phyloP scores from a whole-genome alignment of 2,113 vertebrate genomes.

The Conger conger region DNA sequence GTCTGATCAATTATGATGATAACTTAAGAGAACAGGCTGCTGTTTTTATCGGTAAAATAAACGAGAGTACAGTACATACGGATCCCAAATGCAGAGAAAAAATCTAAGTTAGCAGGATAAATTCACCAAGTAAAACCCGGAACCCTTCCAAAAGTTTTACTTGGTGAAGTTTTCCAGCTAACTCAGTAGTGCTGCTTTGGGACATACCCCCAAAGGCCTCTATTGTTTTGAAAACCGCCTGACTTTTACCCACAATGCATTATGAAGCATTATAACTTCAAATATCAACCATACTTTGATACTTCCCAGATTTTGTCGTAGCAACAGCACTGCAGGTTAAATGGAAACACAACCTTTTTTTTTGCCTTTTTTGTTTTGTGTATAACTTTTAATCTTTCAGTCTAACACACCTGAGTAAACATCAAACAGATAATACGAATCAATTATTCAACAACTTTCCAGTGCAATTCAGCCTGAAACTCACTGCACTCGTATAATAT shows the following conservation, averaged over 20 bases:
- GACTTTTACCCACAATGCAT: not conserved
- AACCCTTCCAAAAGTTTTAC: too few species aligned
- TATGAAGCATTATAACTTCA: not conserved
- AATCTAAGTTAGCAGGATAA: too few species aligned
- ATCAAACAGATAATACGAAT: not conserved
- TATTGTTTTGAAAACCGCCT: not conserved
- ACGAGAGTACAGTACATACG: too few species aligned
- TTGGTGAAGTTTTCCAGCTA: too few species aligned
- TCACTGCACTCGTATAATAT: slow-evolving; percentile 1
- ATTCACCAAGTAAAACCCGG: too few species aligned
- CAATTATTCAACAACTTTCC: slow-evolving; percentile 18
- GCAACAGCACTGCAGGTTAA: not conserved
- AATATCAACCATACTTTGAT: not conserved
- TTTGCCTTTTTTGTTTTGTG: not conserved
- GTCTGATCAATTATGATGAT: too few species aligned
- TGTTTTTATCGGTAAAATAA: too few species aligned
- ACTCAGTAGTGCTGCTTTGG: too few species aligned
- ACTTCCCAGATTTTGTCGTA: not conserved
- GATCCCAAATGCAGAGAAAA: too few species aligned
- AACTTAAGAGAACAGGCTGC: too few species aligned
- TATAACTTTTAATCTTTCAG: not conserved
- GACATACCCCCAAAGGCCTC: not conserved
- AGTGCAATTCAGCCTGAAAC: not conserved
- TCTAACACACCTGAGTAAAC: slow-evolving; percentile 12
- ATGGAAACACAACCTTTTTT: not conserved